Evolutionary conservation across 1,140 invertebrate species (phyloP), one percentile per base, ranked within the genome.

Genomic region (Rhizoglyphus robini): DNA sequence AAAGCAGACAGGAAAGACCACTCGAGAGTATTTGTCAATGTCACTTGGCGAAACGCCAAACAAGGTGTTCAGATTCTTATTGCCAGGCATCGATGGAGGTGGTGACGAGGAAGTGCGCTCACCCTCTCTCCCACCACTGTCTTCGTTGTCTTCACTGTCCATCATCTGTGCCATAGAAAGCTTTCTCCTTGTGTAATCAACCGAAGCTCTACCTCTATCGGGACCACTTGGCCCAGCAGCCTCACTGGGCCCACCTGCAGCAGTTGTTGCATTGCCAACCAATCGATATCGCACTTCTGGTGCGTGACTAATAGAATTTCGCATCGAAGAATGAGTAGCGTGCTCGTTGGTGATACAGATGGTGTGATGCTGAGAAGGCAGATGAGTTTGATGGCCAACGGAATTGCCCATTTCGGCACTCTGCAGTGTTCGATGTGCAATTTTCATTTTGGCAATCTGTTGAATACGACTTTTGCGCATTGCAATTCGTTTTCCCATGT

Each of bases 11-110:
- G 90, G 90, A 76, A 93, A 94, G 72, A 93, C 87, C 76, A 92
- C 90, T 72, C 90, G 83, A 41, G 88, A 92, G 75, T 93, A 93
- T 78, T 93, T 94, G 82, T 94, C 90, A 76, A 94, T 93, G 80
- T 91, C 90, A 73, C 88, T 91, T 60, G 91, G 88, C 69, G 88
- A 91, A 63, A 90, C 88, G 71, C 90, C 84, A 73, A 88, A 85
- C 68, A 91, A 80, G 76, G 89, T 90, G 80, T 88, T 89, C 76
- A 89, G 85, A 73, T 88, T 87, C 83, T 80, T 86, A 29, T n/a
- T 18, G 11, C 18, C 20, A 18, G 18, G 18, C 31, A 46, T 46
- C 15, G 41, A 15, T 15, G 23, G 15, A 23, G 41, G 15, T 15
- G 41, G 41, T 23, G 41, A 15, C 41, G 41, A 46, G 15, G n/a